Percentiles rank a stretch among this genome's conserved stretches.
These are phyloP conservation scores for Eudasyphora cyanicolor DNA, from an alignment of 2,888 invertebrate genomes.

Conservation along the genomic window DNA sequence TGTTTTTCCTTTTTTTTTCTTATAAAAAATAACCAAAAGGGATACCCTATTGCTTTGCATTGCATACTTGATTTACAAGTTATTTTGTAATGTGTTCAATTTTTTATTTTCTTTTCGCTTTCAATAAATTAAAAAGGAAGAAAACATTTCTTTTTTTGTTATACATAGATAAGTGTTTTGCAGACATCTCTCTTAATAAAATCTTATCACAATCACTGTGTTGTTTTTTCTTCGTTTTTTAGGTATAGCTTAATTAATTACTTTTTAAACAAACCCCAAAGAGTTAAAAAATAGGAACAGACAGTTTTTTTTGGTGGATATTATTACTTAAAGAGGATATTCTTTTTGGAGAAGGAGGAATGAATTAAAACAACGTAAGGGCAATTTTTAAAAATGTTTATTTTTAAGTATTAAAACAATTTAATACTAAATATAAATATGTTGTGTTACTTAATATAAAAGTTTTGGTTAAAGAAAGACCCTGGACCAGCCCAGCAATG, in stretches of 20 bases:
- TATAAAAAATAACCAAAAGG: constrained; percentile 31
- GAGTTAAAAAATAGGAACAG: constrained; percentile 36
- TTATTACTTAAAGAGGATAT: neutral
- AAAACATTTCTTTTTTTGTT: neutral
- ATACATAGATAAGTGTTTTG: constrained; percentile 18
- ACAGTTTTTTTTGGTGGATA: constrained; percentile 10
- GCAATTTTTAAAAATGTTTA: constrained; percentile 64
- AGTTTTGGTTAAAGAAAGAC: constrained; percentile 6
- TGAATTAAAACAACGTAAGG: constrained; percentile 62
- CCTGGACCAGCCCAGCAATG: neutral
- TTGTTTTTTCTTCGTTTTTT: neutral
- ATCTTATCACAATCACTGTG: constrained; percentile 49
- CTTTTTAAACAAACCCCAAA: constrained; percentile 52
- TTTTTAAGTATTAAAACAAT: constrained; percentile 64
- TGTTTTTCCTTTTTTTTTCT: neutral
- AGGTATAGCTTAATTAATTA: constrained; percentile 26
- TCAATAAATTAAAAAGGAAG: constrained; percentile 42
- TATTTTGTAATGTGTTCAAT: constrained; percentile 51
- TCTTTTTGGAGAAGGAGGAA: neutral
- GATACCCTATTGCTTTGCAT: constrained; percentile 34
- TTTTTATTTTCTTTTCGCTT: constrained; percentile 56
- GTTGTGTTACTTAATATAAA: constrained; percentile 23
- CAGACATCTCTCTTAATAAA: constrained; percentile 48
- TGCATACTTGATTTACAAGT: constrained; percentile 22
- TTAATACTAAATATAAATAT: constrained; percentile 54